phyloP scores from a whole-genome alignment of 2,888 invertebrate genomes.

The Drosophila paramelanica region DNA sequence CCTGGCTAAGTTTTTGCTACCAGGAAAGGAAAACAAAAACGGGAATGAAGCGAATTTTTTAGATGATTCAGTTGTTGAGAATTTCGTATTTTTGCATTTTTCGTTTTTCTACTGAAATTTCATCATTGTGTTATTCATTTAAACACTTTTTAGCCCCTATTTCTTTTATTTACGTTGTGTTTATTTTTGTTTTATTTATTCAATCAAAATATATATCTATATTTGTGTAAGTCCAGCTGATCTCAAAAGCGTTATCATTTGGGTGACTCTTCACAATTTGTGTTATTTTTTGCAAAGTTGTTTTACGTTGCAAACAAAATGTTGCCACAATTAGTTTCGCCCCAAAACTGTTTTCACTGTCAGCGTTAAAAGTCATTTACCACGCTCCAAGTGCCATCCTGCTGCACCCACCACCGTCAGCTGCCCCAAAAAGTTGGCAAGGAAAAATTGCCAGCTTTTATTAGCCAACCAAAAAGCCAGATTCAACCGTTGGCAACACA shows the following conservation, averaged over 20 bases:
- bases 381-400: slow-evolving; percentile 3
- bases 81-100: slow-evolving; percentile 2
- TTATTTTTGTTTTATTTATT: too few species aligned
- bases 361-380: slow-evolving; percentile 63
- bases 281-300: slow-evolving; percentile 45
- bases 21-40: neutral
- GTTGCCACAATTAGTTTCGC: slow-evolving; percentile 63
- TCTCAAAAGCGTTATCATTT: slow-evolving; percentile 30
- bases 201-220: slow-evolving; percentile 46
- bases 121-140: slow-evolving; percentile 14
- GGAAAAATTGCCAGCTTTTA: slow-evolving; percentile 29
- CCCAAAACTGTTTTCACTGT: slow-evolving; percentile 46
- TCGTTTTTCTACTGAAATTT: slow-evolving; percentile 20
- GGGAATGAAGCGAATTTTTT: neutral
- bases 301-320: slow-evolving; percentile 13
- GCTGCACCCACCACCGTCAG: too few species aligned
- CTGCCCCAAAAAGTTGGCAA: slow-evolving; percentile 49
- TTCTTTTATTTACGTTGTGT: neutral
- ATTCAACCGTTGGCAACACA: slow-evolving; percentile 21
- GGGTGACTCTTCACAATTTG: slow-evolving; percentile 31
- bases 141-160: neutral
- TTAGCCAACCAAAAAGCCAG: slow-evolving; percentile 26
- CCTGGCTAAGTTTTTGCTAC: neutral
- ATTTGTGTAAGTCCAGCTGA: slow-evolving; percentile 23
- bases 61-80: slow-evolving; percentile 36